A percentile compares a stretch with the other conserved stretches of the same genome.
phyloP scores from a whole-genome alignment of 1,140 invertebrate species.

The Branchinecta lindahli region DNA sequence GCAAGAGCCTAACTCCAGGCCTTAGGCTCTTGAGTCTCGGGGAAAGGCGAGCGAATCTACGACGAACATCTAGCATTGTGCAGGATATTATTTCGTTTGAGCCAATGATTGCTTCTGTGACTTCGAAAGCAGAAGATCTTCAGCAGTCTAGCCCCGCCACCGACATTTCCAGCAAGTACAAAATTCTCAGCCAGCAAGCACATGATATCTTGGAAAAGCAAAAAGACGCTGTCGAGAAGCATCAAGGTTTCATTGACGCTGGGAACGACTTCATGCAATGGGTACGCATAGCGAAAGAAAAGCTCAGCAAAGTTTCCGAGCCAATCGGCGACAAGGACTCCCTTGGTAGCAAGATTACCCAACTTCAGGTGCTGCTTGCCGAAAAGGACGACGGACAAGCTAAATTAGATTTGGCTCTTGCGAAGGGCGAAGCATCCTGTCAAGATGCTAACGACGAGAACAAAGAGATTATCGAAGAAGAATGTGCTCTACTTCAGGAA shows the following conservation, averaged over 20 bases:
- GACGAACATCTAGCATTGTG: conserved; percentile 79
- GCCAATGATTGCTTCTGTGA: conserved; percentile 84
- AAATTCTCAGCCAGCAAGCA: conserved; percentile 71
- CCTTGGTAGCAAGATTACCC: conserved; percentile 62
- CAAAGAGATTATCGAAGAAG: conserved; percentile 75
- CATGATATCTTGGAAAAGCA: conserved; percentile 77
- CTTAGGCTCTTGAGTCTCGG: conserved; percentile 59
- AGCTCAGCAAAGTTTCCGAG: conserved; percentile 79
- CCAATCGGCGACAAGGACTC: conserved; percentile 85
- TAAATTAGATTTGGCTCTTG: conserved; percentile 62
- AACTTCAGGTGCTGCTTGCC: conserved; percentile 54
- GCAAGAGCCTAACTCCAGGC: conserved; percentile 38
- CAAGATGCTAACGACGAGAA: conserved; percentile 66
- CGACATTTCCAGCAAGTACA: conserved; percentile 77
- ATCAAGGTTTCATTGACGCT: conserved; percentile 75
- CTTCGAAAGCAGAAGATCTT: conserved; percentile 73
- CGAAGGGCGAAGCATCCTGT: conserved; percentile 64
- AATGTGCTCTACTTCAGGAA: conserved; percentile 71
- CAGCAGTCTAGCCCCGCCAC: conserved; percentile 61
- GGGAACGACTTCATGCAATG: conserved; percentile 81
- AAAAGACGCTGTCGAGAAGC: conserved; percentile 72
- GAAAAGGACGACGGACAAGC: conserved; percentile 59
- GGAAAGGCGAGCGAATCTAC: conserved; percentile 69
- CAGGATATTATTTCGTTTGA: conserved; percentile 88
- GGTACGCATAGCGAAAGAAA: conserved; percentile 73